Evolutionary conservation across 2,113 vertebrate species (phyloP).

Genomic region (Paramisgurnus dabryanus): DNA sequence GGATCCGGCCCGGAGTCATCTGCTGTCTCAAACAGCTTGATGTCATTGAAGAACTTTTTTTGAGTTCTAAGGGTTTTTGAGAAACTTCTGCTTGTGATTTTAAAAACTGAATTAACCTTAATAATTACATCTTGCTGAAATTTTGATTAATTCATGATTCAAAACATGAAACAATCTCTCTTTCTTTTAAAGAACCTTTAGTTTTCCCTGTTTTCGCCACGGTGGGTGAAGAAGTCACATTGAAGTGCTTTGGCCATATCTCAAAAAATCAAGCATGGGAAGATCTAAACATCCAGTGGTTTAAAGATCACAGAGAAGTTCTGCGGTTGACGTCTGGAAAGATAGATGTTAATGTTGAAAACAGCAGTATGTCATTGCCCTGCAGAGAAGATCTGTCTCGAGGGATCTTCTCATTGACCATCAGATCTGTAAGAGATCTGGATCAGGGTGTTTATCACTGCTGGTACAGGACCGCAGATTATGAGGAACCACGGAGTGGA

Average conservation of each 20-base stretch:
- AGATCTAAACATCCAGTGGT: constrained; percentile 40
- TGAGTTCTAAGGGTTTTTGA: too few species aligned
- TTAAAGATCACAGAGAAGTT: constrained; percentile 18
- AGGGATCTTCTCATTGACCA: constrained; percentile 24
- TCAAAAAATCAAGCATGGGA: constrained; percentile 19
- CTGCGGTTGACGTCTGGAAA: constrained; percentile 13
- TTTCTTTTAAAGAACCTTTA: background rate
- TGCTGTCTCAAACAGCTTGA: too few species aligned
- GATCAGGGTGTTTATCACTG: constrained; percentile 53
- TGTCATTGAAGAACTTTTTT: too few species aligned
- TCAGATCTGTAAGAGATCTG: background rate
- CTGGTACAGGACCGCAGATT: constrained; percentile 42
- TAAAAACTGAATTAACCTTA: too few species aligned
- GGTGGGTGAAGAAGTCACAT: background rate
- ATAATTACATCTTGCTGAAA: too few species aligned
- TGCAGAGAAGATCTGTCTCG: background rate
- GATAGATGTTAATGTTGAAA: background rate
- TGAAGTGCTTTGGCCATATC: constrained; percentile 37
- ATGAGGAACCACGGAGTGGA: constrained; percentile 5
- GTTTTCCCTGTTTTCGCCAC: background rate
- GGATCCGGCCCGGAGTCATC: too few species aligned
- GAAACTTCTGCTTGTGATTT: too few species aligned
- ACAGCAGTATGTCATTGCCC: background rate
- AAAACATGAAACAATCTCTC: background rate
- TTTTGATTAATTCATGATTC: too few species aligned